Evolutionary conservation across 2,113 vertebrate species (phyloP), one percentile per base, ranked within the genome.

Genomic region (Eolophus roseicapilla): DNA sequence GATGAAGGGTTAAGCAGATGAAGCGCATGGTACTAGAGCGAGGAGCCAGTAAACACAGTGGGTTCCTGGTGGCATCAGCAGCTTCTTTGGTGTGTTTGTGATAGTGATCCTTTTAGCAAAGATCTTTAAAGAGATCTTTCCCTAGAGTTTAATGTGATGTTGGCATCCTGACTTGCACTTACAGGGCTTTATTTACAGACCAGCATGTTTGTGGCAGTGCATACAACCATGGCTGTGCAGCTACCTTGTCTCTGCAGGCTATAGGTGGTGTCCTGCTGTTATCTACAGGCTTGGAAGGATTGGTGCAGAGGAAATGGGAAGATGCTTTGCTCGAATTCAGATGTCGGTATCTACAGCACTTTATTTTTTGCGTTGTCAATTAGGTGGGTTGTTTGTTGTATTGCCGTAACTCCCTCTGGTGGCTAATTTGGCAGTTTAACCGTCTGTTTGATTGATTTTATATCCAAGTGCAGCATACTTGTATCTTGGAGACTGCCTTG

Each of bases 361-460:
- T 82, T 57, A 20, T 78, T 85, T 88, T 91, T 20, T 69, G 16
- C 3, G 2, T 37, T 74, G 25, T 87, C 39, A 78, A 78, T 87
- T 82, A 73, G 65, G 20, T 25, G 43, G 2, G 5, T 53, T 67
- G 15, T 24, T 68, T 67, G 43, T 78, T 69, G 43, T 65, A 91
- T 88, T 93, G 43, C 67, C 10, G 0, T 91, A 78, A 82, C 94
- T 94, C 91, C 95, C 86, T 96, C 96, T 95, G 87, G 75, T 95
- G 91, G 92, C 41, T 92, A 39, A 90, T 85, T 65, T 74, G 67
- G 19, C 74, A 53, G 31, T 41, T 88, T 52, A 93, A 35, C 46
- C 8, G 23, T 86, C 33, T 50, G 44, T 83, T 75, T 74, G 75
- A 88, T 81, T 67, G 53, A 52, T 63, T 92, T 88, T 86, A 2